Percentiles rank a stretch among this genome's conserved stretches.
phyloP scores from a whole-genome alignment of 2,888 invertebrate genomes.

The Drosophila kambysellisi region DNA sequence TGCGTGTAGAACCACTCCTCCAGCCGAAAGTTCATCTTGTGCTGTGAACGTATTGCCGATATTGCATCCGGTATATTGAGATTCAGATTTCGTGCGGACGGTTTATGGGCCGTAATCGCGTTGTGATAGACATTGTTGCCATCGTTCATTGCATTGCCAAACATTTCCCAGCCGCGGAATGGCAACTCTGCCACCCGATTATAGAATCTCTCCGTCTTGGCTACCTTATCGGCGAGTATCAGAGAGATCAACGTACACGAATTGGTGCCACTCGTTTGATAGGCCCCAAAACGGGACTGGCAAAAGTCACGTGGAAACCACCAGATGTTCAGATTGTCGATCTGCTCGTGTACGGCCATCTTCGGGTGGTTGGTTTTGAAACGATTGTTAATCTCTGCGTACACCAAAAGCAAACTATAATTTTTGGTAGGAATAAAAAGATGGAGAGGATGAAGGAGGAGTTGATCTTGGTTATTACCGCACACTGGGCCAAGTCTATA shows the following conservation, averaged over 20 bases:
- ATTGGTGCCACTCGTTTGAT: slow-evolving; percentile 86
- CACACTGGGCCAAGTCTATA: slow-evolving; percentile 50
- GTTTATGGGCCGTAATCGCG: slow-evolving; percentile 81
- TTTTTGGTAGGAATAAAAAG: neutral
- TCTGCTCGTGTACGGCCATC: slow-evolving; percentile 80
- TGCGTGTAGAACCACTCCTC: slow-evolving; percentile 83
- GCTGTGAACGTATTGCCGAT: slow-evolving; percentile 83
- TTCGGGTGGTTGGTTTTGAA: slow-evolving; percentile 23
- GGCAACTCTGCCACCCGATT: slow-evolving; percentile 68
- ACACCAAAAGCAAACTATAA: neutral
- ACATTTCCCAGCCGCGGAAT: slow-evolving; percentile 85
- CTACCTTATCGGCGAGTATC: slow-evolving; percentile 86
- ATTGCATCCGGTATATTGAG: slow-evolving; percentile 87
- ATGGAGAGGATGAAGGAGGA: neutral
- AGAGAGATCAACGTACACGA: slow-evolving; percentile 88
- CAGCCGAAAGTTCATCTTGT: slow-evolving; percentile 73
- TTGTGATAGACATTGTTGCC: slow-evolving; percentile 87
- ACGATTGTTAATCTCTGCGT: slow-evolving; percentile 38
- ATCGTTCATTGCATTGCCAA: slow-evolving; percentile 87
- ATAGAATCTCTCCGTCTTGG: slow-evolving; percentile 68
- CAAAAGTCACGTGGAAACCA: slow-evolving; percentile 88
- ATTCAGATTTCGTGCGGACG: slow-evolving; percentile 85
- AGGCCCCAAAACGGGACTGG: slow-evolving; percentile 87
- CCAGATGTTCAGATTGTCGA: slow-evolving; percentile 83
- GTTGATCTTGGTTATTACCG: slow-evolving; percentile 35